Evolutionary conservation across 2,113 vertebrate genomes (phyloP), one percentile per base, ranked within the genome.

Genomic region (Mormoops blainvillei): DNA sequence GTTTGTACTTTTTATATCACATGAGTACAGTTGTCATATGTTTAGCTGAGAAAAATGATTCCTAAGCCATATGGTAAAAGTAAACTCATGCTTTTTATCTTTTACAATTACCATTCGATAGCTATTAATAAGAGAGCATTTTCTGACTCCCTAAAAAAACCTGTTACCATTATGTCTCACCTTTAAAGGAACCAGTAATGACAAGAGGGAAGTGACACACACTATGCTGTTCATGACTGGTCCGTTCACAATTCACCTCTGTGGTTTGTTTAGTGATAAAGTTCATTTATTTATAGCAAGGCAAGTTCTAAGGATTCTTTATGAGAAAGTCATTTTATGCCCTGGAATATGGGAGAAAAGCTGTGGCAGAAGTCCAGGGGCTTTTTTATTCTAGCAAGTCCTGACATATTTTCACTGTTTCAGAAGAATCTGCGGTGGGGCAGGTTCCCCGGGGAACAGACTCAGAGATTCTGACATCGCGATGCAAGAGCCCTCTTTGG

Each of bases 371-470:
- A 4, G 2, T 71, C 76, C 90, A 95, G 83, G 81, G 24, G 16
- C 2, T 76, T 93, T 93, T 91, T 89, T 65, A 71, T 45, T 76
- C 52, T 54, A 91, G 41, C 38, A 80, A 95, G 54, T 94, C 28
- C 54, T 73, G 31, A 86, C 38, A 65, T 41, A 52, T 78, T 91
- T 86, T 78, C 82, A 52, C 22, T 58, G 13, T 61, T 77, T 90
- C 68, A 31, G 33, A 94, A 94, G 15, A 89, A 45, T 61, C 31
- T 38, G 54, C 76, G 7, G 38, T 81, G 63, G 45, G 81, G 41
- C n/a, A 33, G 7, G 24, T 78, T 81, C 36, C 56, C 76, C 20
- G 41, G 16, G 28, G 58, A 78, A 84, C 6, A 78, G 31, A 52
- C 58, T 54, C 19, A 24, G 54, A 43, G 68, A 14, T 12, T 38